A percentile compares a stretch with the other conserved stretches of the same genome.
phyloP scores from a whole-genome alignment of 2,888 invertebrate species.

The Anticlea derivata region DNA sequence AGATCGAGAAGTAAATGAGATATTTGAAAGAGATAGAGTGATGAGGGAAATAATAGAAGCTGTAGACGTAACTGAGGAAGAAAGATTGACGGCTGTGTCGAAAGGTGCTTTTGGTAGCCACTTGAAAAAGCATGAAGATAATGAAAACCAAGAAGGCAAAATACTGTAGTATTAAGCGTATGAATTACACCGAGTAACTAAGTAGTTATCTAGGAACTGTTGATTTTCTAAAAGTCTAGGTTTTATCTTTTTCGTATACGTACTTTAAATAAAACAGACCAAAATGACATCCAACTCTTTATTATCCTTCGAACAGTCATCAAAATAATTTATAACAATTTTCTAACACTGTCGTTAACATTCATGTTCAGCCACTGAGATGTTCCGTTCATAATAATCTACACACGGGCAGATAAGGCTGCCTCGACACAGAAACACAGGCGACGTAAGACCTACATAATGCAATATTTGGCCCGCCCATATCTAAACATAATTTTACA shows the following conservation, averaged over 20 bases:
- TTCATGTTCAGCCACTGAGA: constrained; percentile 82
- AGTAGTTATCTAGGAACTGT: too few relatives aligned
- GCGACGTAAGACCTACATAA: constrained; percentile 76
- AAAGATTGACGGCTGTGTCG: constrained; percentile 48
- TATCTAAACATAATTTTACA: constrained; percentile 80
- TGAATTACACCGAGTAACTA: too few relatives aligned
- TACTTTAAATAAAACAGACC: constrained; percentile 54
- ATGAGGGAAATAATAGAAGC: constrained; percentile 43
- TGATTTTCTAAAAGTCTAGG: too few relatives aligned
- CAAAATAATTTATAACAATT: constrained; percentile 86
- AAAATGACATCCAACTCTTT: constrained; percentile 84
- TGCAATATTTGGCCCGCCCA: constrained; percentile 84
- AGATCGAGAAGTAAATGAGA: constrained; percentile 70
- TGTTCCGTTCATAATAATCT: constrained; percentile 69
- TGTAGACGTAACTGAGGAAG: constrained; percentile 42
- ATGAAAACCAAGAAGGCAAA: neutral
- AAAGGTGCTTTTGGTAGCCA: constrained; percentile 60
- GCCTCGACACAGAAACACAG: constrained; percentile 68
- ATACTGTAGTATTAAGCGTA: too few relatives aligned
- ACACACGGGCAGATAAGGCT: constrained; percentile 68
- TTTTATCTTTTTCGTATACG: too few relatives aligned
- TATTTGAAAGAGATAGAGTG: constrained; percentile 63
- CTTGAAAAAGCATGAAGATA: constrained; percentile 26
- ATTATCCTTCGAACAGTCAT: constrained; percentile 85
- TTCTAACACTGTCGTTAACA: constrained; percentile 84